These are phyloP conservation scores for Lepisosteus oculatus DNA, from an alignment of 2,113 vertebrate genomes.

Conservation along the genomic window DNA sequence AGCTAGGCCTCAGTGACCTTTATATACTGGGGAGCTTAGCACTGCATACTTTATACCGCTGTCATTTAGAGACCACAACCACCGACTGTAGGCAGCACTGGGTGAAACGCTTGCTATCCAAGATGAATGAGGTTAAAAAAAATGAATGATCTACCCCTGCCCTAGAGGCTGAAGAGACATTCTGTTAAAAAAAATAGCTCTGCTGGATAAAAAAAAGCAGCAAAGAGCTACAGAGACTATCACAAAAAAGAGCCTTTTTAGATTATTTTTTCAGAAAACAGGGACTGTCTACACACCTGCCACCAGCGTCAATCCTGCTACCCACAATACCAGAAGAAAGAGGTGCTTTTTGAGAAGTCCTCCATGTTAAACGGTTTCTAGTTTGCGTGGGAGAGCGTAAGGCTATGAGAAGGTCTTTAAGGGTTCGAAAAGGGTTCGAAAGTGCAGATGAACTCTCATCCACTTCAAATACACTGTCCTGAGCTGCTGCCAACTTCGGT, in stretches of 20 bases:
- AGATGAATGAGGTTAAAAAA: no score
- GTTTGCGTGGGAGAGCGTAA: slow-evolving; percentile 5
- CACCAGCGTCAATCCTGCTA: background rate
- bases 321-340: background rate
- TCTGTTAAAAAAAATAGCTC: background rate
- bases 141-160: no score
- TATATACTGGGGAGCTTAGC: no score
- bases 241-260: background rate
- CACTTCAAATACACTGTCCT: slow-evolving; percentile 53
- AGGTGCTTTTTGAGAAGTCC: slow-evolving; percentile 10
- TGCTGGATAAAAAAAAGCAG: background rate
- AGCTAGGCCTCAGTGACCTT: no score
- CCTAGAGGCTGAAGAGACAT: no score
- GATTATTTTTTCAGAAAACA: slow-evolving; percentile 12
- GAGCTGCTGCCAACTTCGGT: no score
- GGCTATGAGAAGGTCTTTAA: slow-evolving; percentile 12
- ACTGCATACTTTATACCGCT: no score
- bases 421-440: slow-evolving; percentile 41
- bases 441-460: slow-evolving; percentile 55
- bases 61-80: no score
- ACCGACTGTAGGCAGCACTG: no score
- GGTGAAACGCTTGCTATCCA: no score
- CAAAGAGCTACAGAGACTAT: background rate
- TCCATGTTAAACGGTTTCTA: slow-evolving; percentile 1
- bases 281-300: background rate